Evolutionary conservation across 2,113 vertebrate genomes (phyloP).

Genomic region (Speoplatyrhinus poulsoni): DNA sequence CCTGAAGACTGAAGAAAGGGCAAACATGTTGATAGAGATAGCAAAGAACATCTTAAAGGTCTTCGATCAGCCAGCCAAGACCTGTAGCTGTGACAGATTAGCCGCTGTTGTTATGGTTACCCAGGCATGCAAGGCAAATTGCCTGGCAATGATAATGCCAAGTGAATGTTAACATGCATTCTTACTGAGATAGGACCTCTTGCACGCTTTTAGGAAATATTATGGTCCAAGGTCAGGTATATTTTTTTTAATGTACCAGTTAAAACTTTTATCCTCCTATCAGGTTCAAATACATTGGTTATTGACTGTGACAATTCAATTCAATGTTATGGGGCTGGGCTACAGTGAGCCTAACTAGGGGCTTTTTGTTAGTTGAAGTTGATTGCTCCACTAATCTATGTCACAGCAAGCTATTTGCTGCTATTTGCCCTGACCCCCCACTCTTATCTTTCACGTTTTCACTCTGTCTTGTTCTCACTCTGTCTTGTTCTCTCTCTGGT

Average conservation of each 20-base stretch:
- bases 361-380: neutral
- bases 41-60: neutral
- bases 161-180: constrained; percentile 21
- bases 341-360: neutral
- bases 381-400: constrained; percentile 4
- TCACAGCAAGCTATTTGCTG: neutral
- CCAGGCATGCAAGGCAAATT: constrained; percentile 41
- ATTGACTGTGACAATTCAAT: constrained; percentile 59
- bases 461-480: constrained; percentile 12
- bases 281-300: constrained; percentile 64
- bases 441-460: neutral
- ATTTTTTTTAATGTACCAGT: constrained; percentile 18
- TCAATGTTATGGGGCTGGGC: constrained; percentile 39
- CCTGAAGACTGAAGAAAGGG: neutral
- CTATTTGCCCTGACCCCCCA: neutral
- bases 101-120: constrained; percentile 71
- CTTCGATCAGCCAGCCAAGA: constrained; percentile 49
- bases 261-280: constrained; percentile 44
- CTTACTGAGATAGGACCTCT: neutral
- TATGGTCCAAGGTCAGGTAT: constrained; percentile 33
- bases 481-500: constrained; percentile 22
- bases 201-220: neutral
- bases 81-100: constrained; percentile 55
- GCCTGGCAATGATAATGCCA: constrained; percentile 33
- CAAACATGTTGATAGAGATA: neutral